Conservation (phyloP, 2,113 vertebrate genomes). For the Guaruba guarouba region DNA sequence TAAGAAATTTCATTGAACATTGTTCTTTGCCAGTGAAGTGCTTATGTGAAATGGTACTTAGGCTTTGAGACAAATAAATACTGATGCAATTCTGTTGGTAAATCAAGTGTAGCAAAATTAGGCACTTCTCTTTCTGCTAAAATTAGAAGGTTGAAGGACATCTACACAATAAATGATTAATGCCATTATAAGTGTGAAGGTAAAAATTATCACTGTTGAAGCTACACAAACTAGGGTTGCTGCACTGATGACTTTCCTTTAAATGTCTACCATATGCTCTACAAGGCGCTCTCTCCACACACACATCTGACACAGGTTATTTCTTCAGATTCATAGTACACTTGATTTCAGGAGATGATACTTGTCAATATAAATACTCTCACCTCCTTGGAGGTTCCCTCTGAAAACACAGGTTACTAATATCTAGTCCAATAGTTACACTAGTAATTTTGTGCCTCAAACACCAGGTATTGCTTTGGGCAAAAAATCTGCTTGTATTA, state of each 20-base stretch:
- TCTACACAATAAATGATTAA: not conserved
- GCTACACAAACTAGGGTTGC: not conserved
- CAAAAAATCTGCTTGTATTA: not conserved
- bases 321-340: not conserved
- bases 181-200: not conserved
- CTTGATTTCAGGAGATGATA: not conserved
- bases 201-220: not conserved
- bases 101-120: slow-evolving; percentile 32
- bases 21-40: slow-evolving; percentile 11
- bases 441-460: not conserved
- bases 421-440: not conserved
- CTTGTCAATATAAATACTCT: not conserved
- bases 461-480: not conserved
- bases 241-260: not conserved
- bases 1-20: not conserved
- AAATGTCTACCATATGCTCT: not conserved
- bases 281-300: not conserved
- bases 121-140: not conserved
- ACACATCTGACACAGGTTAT: not conserved
- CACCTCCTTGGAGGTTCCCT: not conserved
- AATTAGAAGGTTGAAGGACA: slow-evolving; percentile 25
- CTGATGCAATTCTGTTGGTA: slow-evolving; percentile 37
- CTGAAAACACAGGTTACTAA: not conserved
- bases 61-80: not conserved
- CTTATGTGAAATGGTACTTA: not conserved